Evolutionary conservation across 2,797 vertebrate species (phyloP).

Genomic region (Intellagama lesueurii): DNA sequence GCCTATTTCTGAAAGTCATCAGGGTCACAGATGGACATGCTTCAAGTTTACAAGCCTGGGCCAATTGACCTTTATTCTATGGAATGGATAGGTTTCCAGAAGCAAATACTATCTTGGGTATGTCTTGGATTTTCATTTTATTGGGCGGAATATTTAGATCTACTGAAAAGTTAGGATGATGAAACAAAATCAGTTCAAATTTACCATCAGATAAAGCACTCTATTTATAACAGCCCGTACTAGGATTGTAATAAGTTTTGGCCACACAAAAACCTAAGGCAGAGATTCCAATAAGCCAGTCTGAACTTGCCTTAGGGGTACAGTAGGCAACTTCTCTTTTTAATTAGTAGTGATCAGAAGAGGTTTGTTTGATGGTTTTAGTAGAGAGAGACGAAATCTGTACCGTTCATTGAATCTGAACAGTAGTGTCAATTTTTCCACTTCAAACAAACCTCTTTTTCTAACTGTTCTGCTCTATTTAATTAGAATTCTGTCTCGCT

Average conservation of each 20-base stretch:
- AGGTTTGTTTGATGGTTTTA: constrained; percentile 72
- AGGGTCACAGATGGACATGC: background rate
- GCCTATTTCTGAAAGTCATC: background rate
- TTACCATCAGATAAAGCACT: constrained; percentile 63
- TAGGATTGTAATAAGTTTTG: constrained; percentile 75
- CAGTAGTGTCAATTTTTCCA: constrained; percentile 77
- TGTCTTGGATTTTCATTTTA: background rate
- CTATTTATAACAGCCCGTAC: constrained; percentile 62
- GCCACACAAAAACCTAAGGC: constrained; percentile 75
- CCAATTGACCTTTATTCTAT: background rate
- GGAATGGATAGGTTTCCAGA: background rate
- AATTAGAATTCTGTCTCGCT: constrained; percentile 78
- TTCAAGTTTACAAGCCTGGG: background rate
- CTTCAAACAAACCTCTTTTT: constrained; percentile 74
- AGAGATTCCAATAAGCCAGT: constrained; percentile 78
- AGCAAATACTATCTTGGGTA: background rate
- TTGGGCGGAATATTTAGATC: constrained; percentile 42
- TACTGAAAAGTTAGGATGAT: constrained; percentile 51
- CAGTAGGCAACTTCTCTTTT: constrained; percentile 78
- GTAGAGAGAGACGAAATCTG: constrained; percentile 70
- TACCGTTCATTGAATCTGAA: constrained; percentile 70
- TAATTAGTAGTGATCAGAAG: constrained; percentile 80
- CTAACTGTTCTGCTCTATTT: constrained; percentile 77
- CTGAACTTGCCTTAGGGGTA: constrained; percentile 75
- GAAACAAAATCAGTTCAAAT: constrained; percentile 69